Evolutionary conservation across 2,797 vertebrate genomes (phyloP).

Genomic region (Coreius guichenoti): DNA sequence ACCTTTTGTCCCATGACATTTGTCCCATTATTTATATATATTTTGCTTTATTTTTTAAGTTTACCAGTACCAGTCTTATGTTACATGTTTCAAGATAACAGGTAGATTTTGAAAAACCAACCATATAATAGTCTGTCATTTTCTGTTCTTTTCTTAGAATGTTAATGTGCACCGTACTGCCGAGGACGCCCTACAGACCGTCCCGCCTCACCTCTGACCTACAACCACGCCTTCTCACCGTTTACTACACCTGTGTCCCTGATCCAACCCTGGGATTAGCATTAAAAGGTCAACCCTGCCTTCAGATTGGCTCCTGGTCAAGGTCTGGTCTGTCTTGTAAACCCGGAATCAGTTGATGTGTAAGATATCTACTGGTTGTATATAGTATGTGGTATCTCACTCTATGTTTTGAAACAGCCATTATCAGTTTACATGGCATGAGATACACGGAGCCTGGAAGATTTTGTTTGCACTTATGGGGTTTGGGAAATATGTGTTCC

Average conservation of each 20-base stretch:
- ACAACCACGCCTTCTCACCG: background rate
- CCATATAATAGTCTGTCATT: slow-evolving; percentile 41
- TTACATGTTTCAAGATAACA: background rate
- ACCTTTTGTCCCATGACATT: slow-evolving; percentile 7
- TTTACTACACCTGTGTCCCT: background rate
- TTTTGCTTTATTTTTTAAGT: background rate
- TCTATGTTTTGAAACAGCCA: slow-evolving; percentile 25
- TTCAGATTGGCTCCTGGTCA: slow-evolving; percentile 5
- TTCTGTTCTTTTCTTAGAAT: slow-evolving; percentile 75
- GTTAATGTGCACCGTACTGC: slow-evolving; percentile 84
- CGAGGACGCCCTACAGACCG: slow-evolving; percentile 86
- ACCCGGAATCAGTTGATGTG: background rate
- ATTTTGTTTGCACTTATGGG: background rate
- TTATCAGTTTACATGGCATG: slow-evolving; percentile 24
- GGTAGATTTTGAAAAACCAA: background rate
- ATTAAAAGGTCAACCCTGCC: background rate
- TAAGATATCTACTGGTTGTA: background rate
- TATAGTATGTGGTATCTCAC: background rate
- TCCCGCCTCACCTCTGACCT: slow-evolving; percentile 85
- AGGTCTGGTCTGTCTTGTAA: background rate
- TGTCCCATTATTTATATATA: background rate
- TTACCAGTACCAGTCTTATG: background rate
- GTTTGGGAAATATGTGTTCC: background rate
- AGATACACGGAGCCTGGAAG: background rate
- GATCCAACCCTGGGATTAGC: background rate